Conservation (phyloP, 2,888 invertebrate species). For the Lochmaea capreae region DNA sequence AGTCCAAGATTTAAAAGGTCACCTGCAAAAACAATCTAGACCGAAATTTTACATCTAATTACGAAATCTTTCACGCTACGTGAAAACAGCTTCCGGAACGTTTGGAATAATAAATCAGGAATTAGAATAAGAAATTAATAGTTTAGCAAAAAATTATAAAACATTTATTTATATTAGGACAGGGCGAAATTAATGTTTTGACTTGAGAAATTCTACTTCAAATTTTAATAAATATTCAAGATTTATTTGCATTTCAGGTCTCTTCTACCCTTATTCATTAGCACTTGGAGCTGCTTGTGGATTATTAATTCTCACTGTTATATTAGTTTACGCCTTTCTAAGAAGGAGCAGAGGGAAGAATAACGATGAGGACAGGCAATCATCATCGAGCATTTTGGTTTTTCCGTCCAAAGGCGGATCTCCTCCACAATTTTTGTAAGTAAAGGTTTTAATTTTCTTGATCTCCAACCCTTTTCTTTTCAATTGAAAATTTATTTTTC, state of each 20-base stretch:
- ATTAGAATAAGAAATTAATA: too few relatives aligned
- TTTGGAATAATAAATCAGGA: too few relatives aligned
- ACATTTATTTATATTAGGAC: too few relatives aligned
- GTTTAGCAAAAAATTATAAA: too few relatives aligned
- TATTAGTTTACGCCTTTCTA: conserved; percentile 61
- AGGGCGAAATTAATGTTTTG: too few relatives aligned
- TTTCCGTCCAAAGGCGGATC: conserved; percentile 71
- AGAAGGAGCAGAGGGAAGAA: conserved; percentile 64
- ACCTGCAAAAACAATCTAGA: too few relatives aligned
- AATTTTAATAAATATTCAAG: conserved; percentile 14
- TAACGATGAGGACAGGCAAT: conserved; percentile 61
- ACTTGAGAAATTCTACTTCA: neutral
- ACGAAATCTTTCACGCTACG: too few relatives aligned
- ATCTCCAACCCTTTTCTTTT: neutral
- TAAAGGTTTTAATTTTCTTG: conserved; percentile 46
- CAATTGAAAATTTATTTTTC: conserved; percentile 4
- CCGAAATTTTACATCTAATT: too few relatives aligned
- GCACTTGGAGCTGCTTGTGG: conserved; percentile 59
- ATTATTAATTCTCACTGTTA: conserved; percentile 63
- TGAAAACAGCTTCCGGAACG: too few relatives aligned
- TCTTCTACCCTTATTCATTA: conserved; percentile 56
- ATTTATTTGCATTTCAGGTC: conserved; percentile 53
- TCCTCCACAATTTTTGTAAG: conserved; percentile 74
- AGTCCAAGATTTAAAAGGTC: too few relatives aligned
- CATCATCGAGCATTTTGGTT: conserved; percentile 72